A percentile compares a stretch with the other conserved stretches of the same genome.
Evolutionary conservation across 2,888 invertebrate species (phyloP).

Genomic region (Trissolcus japonicus): DNA sequence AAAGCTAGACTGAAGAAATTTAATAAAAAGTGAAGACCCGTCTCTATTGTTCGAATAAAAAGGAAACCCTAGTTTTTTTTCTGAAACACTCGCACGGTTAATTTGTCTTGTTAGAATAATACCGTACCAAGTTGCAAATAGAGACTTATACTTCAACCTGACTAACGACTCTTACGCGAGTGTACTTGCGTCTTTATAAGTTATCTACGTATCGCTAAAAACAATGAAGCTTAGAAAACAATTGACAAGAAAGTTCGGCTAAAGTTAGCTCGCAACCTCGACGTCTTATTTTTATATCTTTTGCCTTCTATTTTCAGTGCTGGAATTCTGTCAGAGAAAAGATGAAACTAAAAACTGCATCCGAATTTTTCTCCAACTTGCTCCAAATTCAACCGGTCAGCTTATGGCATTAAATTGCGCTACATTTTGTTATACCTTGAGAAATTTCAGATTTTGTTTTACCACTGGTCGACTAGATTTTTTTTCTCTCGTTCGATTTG

Average conservation of each 20-base stretch:
- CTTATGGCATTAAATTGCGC: too few species aligned
- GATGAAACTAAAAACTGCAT: too few species aligned
- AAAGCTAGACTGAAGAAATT: slow-evolving; percentile 27
- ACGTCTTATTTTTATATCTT: slow-evolving; percentile 3
- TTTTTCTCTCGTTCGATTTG: too few species aligned
- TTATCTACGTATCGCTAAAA: slow-evolving; percentile 40
- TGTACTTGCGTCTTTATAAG: slow-evolving; percentile 44
- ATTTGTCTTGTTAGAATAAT: slow-evolving; percentile 45
- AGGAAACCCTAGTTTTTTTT: slow-evolving; percentile 24
- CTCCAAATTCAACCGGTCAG: too few species aligned
- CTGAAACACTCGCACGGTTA: slow-evolving; percentile 37
- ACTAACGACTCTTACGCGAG: slow-evolving; percentile 47
- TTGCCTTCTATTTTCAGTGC: background rate
- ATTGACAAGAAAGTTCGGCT: slow-evolving; percentile 25
- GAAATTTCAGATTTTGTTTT: too few species aligned
- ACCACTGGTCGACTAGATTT: too few species aligned
- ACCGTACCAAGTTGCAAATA: slow-evolving; percentile 26
- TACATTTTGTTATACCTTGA: too few species aligned
- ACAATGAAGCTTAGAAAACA: slow-evolving; percentile 44
- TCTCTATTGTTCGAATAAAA: slow-evolving; percentile 34
- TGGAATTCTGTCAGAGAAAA: too few species aligned
- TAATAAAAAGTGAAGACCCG: slow-evolving; percentile 35
- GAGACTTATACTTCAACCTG: slow-evolving; percentile 26
- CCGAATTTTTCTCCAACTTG: too few species aligned
- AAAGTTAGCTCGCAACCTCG: slow-evolving; percentile 6